phyloP scores from a whole-genome alignment of 2,888 invertebrate species.

The Trissonchulus latispiculum region DNA sequence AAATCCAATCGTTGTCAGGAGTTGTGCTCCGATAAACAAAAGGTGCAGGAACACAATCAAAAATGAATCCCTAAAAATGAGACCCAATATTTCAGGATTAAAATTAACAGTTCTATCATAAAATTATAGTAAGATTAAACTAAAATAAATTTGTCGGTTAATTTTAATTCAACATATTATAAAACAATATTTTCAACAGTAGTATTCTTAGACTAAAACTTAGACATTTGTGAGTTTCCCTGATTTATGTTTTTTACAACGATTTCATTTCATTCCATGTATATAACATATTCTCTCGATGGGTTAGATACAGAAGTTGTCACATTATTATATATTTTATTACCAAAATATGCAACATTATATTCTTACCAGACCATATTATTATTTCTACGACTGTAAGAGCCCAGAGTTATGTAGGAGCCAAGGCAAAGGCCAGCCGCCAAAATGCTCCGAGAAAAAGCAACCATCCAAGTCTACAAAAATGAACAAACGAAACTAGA shows the following conservation, averaged over 20 bases:
- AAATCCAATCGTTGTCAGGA: slow-evolving; percentile 31
- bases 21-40: slow-evolving; percentile 30
- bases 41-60: slow-evolving; percentile 34
- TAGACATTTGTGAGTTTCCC: no score
- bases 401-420: slow-evolving; percentile 40
- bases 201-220: no score
- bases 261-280: no score
- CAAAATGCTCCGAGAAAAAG: slow-evolving; percentile 38
- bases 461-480: slow-evolving; percentile 36
- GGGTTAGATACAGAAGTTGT: no score
- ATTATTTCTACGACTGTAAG: slow-evolving; percentile 41
- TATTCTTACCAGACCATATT: slow-evolving; percentile 38
- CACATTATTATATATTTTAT: no score
- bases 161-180: no score
- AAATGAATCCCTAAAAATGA: slow-evolving; percentile 34
- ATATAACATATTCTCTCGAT: no score
- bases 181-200: no score
- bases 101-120: neutral
- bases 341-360: no score
- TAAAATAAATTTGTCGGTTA: neutral
- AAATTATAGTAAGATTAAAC: neutral
- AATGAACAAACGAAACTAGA: neutral
- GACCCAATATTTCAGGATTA: slow-evolving; percentile 8
- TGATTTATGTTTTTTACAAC: no score
- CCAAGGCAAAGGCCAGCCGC: slow-evolving; percentile 42